Conservation (phyloP, 2,888 invertebrate species). For the Limenitis camilla region DNA sequence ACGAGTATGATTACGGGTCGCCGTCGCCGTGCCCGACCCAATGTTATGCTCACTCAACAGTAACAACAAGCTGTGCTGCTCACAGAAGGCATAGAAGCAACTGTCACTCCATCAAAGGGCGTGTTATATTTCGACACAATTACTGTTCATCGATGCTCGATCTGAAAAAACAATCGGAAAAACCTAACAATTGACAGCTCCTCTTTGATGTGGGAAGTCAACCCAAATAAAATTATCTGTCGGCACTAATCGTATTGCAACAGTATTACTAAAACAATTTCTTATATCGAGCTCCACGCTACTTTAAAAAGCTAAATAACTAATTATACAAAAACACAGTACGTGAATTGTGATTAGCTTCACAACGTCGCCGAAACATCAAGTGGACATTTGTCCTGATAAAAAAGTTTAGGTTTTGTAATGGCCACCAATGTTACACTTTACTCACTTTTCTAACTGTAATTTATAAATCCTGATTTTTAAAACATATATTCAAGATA, state of each 20-base stretch:
- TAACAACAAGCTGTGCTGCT: slow-evolving; percentile 67
- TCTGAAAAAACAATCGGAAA: slow-evolving; percentile 50
- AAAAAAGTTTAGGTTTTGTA: slow-evolving; percentile 74
- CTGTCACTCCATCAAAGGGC: slow-evolving; percentile 24
- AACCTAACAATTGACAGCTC: slow-evolving; percentile 67
- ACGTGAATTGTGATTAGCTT: slow-evolving; percentile 60
- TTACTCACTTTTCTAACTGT: slow-evolving; percentile 53
- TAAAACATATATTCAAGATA: slow-evolving; percentile 38
- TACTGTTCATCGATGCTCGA: slow-evolving; percentile 23
- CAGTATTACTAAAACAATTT: slow-evolving; percentile 39
- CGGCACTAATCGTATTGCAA: slow-evolving; percentile 57
- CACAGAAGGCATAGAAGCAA: slow-evolving; percentile 46
- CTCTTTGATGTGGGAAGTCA: slow-evolving; percentile 60
- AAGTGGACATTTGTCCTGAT: slow-evolving; percentile 73
- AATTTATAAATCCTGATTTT: slow-evolving; percentile 35
- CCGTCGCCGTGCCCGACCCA: slow-evolving; percentile 64
- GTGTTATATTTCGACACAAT: slow-evolving; percentile 26
- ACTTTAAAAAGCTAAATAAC: slow-evolving; percentile 40
- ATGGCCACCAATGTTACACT: slow-evolving; percentile 75
- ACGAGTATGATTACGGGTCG: slow-evolving; percentile 54
- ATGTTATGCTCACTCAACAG: slow-evolving; percentile 73
- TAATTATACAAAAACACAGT: slow-evolving; percentile 42
- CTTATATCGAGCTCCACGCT: slow-evolving; percentile 35
- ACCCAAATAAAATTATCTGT: slow-evolving; percentile 61
- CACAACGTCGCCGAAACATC: slow-evolving; percentile 75